Base-by-base conservation (phyloP, 2,888 invertebrate genomes). In the Seladonia tumulorum region DNA sequence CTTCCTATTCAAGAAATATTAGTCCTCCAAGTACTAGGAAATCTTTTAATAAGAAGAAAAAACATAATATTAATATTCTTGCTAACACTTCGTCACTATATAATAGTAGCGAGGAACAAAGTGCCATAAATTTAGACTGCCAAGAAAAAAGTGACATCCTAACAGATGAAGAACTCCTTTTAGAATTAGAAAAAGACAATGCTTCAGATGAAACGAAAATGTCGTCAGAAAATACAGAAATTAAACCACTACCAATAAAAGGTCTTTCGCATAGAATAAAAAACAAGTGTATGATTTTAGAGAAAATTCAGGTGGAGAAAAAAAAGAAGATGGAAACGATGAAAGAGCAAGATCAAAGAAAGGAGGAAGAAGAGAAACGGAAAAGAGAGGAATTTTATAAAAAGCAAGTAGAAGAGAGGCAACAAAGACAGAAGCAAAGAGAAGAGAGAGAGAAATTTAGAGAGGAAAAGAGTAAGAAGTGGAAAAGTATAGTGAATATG, bases 1-100 rank as follows among this genome's bases (percentile, higher is more conserved):
- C 72, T 8, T 16, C 35, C 5, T 87, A 88, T 88, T 91, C 93
- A 35, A 86, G 89, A 79, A 89, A 91, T 84, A 87, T 92, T 39
- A 22, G 71, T 74, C 91, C 93, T 18, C 90, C 92, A 1, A 92
- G 83, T 85, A 85, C 90, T 47, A 75, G 71, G 29, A 76, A 70
- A 71, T 86, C 68, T 79, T 76, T 71, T 60, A 81, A 57, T 5
- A 84, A 81, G 39, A 77, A 79, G 42, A 80, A 77, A 47, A 29
- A 82, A 14, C 25, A 29, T 45, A 45, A 57, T 47, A 10, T 16
- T 73, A 76, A 49, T 25, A 14, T 25, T 7, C n/a, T 72, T 18
- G n/a, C 60, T 2, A 76, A 75, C 81, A 49, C 47, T 78, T 42
- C 25, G 79, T 79, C 86, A 76, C 83, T 45, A 25, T 45, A 29